These are phyloP conservation scores for Bombus sylvicola DNA, from an alignment of 1,140 invertebrate species.

Conservation along the genomic window DNA sequence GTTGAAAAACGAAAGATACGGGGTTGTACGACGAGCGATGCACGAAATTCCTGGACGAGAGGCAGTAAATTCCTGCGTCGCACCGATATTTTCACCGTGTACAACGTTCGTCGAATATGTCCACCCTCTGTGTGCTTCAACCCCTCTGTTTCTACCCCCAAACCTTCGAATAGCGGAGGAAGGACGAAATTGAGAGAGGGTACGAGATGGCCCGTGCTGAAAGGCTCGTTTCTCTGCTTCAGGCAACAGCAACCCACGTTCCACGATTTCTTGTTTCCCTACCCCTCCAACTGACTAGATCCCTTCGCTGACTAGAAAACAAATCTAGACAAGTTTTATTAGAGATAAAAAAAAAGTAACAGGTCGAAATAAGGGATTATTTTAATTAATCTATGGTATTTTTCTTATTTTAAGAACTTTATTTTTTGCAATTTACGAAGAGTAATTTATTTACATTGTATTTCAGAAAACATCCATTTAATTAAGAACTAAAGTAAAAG, in stretches of 20 bases:
- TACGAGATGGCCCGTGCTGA: neutral
- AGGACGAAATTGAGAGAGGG: neutral
- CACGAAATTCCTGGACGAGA: conserved; percentile 32
- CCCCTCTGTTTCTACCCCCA: neutral
- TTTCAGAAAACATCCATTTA: too few species aligned
- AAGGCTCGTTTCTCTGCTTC: neutral
- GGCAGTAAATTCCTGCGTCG: conserved; percentile 30
- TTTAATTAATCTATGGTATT: too few species aligned
- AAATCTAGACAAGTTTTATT: too few species aligned
- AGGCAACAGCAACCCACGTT: neutral
- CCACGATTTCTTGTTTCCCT: neutral
- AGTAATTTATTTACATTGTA: too few species aligned
- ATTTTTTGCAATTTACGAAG: too few species aligned
- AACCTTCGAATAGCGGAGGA: neutral
- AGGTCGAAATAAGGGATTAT: too few species aligned
- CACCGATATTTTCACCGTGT: conserved; percentile 35
- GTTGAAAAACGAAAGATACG: neutral
- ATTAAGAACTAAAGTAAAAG: too few species aligned
- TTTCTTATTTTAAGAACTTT: too few species aligned
- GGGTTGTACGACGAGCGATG: neutral
- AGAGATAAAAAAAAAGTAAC: too few species aligned
- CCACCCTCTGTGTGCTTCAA: neutral
- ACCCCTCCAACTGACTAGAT: too few species aligned
- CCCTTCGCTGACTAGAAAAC: too few species aligned
- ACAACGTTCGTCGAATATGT: conserved; percentile 28